These are phyloP conservation scores for Piaya cayana DNA, from an alignment of 2,113 vertebrate species.

Conservation along the genomic window DNA sequence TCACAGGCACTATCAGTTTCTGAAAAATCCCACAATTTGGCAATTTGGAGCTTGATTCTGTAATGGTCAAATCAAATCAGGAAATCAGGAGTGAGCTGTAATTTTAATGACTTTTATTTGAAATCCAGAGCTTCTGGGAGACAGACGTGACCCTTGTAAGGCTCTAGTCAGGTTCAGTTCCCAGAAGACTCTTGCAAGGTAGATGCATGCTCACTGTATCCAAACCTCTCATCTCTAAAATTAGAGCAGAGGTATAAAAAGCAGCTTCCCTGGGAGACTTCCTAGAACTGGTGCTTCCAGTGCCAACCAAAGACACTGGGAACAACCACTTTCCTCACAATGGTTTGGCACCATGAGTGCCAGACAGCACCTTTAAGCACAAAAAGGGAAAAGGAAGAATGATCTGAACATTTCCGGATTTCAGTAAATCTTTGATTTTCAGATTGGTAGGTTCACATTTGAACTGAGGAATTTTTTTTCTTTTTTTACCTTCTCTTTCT, in stretches of 20 bases:
- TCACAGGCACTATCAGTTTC: not conserved
- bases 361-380: not conserved
- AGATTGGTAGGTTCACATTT: not conserved
- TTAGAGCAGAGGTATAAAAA: constrained; percentile 27
- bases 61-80: not conserved
- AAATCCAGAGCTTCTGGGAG: not conserved
- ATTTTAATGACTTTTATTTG: not conserved
- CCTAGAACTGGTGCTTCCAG: constrained; percentile 16
- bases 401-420: not conserved
- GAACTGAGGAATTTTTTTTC: not conserved
- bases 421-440: constrained; percentile 8
- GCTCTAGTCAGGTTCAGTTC: not conserved
- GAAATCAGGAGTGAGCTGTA: not conserved
- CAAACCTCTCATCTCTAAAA: not conserved
- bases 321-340: not conserved
- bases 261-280: constrained; percentile 1
- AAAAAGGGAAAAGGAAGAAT: constrained; percentile 23
- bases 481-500: not conserved
- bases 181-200: not conserved
- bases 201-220: not conserved
- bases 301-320: constrained; percentile 19
- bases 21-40: not conserved
- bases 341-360: not conserved
- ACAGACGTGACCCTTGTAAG: not conserved
- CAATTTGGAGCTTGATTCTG: not conserved